Evolutionary conservation across 2,888 invertebrate genomes (phyloP).

Genomic region (Leptopilina drosophilae): DNA sequence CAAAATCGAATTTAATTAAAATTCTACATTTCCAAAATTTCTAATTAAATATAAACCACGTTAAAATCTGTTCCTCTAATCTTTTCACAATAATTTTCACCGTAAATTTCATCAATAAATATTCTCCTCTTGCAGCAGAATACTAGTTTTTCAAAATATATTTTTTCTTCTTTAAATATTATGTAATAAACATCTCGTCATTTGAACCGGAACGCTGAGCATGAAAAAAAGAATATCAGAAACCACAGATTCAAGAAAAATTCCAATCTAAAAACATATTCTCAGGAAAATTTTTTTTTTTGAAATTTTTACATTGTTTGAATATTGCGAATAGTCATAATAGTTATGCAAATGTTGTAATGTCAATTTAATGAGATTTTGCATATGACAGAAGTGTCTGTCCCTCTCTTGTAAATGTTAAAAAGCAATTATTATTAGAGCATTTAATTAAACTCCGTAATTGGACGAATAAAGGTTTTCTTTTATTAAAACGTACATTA

Average conservation of each 20-base stretch:
- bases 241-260: too few relatives aligned
- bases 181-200: too few relatives aligned
- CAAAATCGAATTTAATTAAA: neutral
- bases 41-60: neutral
- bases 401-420: neutral
- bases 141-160: too few relatives aligned
- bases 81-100: too few relatives aligned
- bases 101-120: too few relatives aligned
- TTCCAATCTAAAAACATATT: too few relatives aligned
- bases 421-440: conserved; percentile 21
- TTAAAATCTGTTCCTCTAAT: too few relatives aligned
- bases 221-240: too few relatives aligned
- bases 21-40: neutral
- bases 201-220: too few relatives aligned
- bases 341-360: conserved; percentile 17
- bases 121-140: too few relatives aligned
- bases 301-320: neutral
- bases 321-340: neutral
- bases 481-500: conserved; percentile 20
- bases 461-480: neutral
- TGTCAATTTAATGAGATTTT: conserved; percentile 22
- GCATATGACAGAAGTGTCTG: neutral
- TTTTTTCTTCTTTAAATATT: too few relatives aligned
- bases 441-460: conserved; percentile 27
- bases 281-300: too few relatives aligned